A percentile compares a stretch with the other conserved stretches of the same genome.
These are phyloP conservation scores for Cantharis rustica DNA, from an alignment of 2,888 invertebrate genomes.

Conservation along the genomic window DNA sequence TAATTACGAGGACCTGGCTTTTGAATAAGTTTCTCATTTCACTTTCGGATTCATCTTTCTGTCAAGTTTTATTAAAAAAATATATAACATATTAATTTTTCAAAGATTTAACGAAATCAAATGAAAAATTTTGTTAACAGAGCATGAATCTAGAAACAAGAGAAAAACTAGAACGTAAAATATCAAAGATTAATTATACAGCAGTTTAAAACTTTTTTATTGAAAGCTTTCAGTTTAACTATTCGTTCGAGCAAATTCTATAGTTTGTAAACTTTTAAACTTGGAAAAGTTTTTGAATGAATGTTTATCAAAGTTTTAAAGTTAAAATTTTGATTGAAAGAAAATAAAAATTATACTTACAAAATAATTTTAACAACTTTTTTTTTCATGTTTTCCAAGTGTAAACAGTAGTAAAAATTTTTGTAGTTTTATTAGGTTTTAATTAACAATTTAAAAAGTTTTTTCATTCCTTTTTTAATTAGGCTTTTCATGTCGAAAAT, in stretches of 20 bases:
- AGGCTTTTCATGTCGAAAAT: neutral
- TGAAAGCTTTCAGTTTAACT: slow-evolving; percentile 7
- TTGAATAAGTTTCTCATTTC: slow-evolving; percentile 16
- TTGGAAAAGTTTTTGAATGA: slow-evolving; percentile 6
- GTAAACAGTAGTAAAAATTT: neutral
- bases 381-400: neutral
- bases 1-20: slow-evolving; percentile 37
- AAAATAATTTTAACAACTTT: neutral
- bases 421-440: neutral
- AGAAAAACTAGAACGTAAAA: slow-evolving; percentile 9
- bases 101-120: neutral
- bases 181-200: slow-evolving; percentile 24
- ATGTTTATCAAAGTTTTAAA: slow-evolving; percentile 5
- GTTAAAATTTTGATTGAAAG: neutral
- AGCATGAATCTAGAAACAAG: slow-evolving; percentile 1
- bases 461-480: neutral
- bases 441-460: neutral
- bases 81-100: neutral
- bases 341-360: neutral
- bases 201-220: slow-evolving; percentile 10
- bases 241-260: slow-evolving; percentile 7
- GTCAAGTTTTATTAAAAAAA: slow-evolving; percentile 2
- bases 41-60: slow-evolving; percentile 7
- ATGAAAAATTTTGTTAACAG: neutral
- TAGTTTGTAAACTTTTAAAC: slow-evolving; percentile 13